Evolutionary conservation across 2,113 vertebrate genomes (phyloP).

Genomic region (Anhinga anhinga): DNA sequence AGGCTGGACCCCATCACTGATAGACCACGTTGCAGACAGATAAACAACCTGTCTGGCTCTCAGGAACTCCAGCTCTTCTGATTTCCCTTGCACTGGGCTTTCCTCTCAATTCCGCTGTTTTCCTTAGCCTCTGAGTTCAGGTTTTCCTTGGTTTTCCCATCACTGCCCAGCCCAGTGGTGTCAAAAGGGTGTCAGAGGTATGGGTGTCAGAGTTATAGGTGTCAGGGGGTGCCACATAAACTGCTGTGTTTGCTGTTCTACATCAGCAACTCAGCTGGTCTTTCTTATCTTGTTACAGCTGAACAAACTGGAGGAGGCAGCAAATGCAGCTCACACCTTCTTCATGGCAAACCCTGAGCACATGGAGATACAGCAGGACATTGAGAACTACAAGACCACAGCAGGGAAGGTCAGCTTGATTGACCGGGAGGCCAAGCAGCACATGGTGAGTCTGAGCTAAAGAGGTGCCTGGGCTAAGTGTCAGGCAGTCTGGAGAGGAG

Average conservation of each 20-base stretch:
- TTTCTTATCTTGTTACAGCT: slow-evolving; percentile 69
- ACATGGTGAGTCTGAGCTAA: slow-evolving; percentile 80
- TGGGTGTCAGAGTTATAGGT: background rate
- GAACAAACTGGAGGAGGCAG: slow-evolving; percentile 87
- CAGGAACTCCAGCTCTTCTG: background rate
- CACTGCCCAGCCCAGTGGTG: background rate
- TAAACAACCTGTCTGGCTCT: background rate
- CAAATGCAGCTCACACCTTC: slow-evolving; percentile 92
- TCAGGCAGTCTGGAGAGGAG: background rate
- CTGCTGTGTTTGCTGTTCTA: background rate
- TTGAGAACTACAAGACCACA: slow-evolving; percentile 84
- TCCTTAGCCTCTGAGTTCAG: background rate
- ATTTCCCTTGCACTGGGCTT: background rate
- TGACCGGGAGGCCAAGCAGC: slow-evolving; percentile 83
- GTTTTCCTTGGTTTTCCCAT: background rate
- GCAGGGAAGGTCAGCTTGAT: slow-evolving; percentile 77
- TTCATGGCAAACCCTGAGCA: slow-evolving; percentile 97
- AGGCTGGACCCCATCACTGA: background rate
- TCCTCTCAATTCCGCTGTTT: background rate
- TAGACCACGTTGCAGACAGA: background rate
- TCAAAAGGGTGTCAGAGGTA: background rate
- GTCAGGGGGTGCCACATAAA: background rate
- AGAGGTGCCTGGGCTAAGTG: background rate
- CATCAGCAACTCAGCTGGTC: background rate
- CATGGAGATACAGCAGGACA: slow-evolving; percentile 88